phyloP scores from a whole-genome alignment of 2,888 invertebrate genomes.

The Fragum whitleyi region DNA sequence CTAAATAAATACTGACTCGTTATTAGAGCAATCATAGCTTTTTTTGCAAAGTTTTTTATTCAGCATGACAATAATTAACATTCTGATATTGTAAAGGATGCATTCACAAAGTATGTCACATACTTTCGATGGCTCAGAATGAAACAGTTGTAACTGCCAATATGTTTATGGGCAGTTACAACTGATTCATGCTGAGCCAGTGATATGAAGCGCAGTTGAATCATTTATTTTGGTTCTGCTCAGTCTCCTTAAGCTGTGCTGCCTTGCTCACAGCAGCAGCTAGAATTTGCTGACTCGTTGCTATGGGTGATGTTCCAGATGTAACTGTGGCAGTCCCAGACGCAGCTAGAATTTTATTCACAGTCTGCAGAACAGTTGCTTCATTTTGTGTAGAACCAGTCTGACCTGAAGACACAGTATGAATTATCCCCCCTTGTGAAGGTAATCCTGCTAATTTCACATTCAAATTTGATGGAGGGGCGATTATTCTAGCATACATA shows the following conservation, averaged over 20 bases:
- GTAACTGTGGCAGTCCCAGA: slow-evolving; percentile 16
- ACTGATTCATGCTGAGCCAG: too few species aligned
- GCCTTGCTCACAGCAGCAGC: slow-evolving; percentile 49
- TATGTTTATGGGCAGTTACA: too few species aligned
- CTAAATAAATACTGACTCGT: too few species aligned
- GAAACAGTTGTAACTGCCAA: too few species aligned
- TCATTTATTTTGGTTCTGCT: slow-evolving; percentile 50
- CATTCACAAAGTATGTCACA: too few species aligned
- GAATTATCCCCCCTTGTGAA: slow-evolving; percentile 53
- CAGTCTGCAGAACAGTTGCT: slow-evolving; percentile 62
- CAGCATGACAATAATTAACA: too few species aligned
- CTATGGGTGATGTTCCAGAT: slow-evolving; percentile 43
- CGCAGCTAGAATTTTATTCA: slow-evolving; percentile 66
- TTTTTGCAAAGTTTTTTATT: too few species aligned
- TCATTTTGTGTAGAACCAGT: slow-evolving; percentile 57
- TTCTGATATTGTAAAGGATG: too few species aligned
- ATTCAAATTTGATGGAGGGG: slow-evolving; percentile 80
- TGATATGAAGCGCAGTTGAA: too few species aligned
- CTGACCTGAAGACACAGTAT: slow-evolving; percentile 50
- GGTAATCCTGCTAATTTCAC: slow-evolving; percentile 46
- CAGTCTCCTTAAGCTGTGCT: slow-evolving; percentile 48
- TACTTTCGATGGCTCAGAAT: too few species aligned
- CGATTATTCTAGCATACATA: slow-evolving; percentile 83
- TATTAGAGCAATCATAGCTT: too few species aligned
- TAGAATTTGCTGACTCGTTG: slow-evolving; percentile 59